Evolutionary conservation across 2,888 invertebrate species (phyloP), one percentile per base, ranked within the genome.

Genomic region (Synergus laeviventris): DNA sequence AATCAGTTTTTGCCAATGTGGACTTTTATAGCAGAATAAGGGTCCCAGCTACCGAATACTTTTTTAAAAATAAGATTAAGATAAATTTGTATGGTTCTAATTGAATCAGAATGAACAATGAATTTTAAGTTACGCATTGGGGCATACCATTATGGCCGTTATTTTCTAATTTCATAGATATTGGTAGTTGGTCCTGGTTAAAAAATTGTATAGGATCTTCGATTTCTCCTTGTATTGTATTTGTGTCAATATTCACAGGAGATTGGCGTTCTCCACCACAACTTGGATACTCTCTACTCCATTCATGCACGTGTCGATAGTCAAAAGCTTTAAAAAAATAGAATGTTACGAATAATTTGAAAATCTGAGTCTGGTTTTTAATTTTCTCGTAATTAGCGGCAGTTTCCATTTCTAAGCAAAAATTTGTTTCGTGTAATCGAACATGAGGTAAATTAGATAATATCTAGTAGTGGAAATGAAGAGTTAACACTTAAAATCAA

Each of bases 201-300:
- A 18, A 21, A 18, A 64, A 64, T 39, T n/a, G 8, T 36, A 64
- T 18, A 12, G 16, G 5, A 11, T 64, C 39, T 18, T 39, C 11
- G 18, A 64, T 21, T 12, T 18, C 3, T 64, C 12, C 12, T 39
- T 64, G n/a, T 64, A 36, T 39, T 0, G 14, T 9, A 2, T 12
- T 14, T 18, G 39, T 64, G 21, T 64, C 21, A 18, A 64, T 64
- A 64, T 64, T 38, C 39, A 64, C 14, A 16, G 64, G 64, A 42
- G 64, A 64, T 38, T 64, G 64, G 1, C 39, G 42, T 39, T 39
- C 42, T 64, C 64, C 64, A 42, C 18, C 21, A 14, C 64, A 64
- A 4, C 1, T 5, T 1, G 39, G 18, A 42, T 7, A 39, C 5
- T 64, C 21, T 12, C 42, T 14, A 5, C 12, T 42, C 62, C 64